A percentile compares a stretch with the other conserved stretches of the same genome.
Conservation (phyloP, 1,140 invertebrate genomes). For the Monomorium pharaonis region DNA sequence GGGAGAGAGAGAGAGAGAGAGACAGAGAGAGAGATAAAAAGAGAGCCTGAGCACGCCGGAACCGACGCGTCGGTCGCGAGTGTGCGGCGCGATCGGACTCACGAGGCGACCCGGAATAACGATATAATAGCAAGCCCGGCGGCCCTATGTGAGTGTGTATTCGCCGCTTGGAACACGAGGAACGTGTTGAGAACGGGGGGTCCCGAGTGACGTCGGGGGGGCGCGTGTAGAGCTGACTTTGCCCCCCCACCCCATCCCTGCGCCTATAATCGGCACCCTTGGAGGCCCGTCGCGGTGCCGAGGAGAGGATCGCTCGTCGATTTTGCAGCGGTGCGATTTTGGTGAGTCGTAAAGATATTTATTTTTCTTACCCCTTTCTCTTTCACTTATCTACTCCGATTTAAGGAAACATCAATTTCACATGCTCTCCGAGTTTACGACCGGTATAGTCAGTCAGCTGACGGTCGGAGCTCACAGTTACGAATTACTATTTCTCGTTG, state of each 20-base stretch:
- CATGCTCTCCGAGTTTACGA: background rate
- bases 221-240: constrained; percentile 74
- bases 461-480: background rate
- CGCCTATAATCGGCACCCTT: constrained; percentile 35
- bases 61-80: constrained; percentile 14
- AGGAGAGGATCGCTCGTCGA: constrained; percentile 50
- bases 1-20: background rate
- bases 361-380: background rate
- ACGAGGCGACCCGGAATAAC: constrained; percentile 48
- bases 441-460: background rate
- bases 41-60: background rate
- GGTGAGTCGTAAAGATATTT: constrained; percentile 67
- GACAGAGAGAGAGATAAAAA: background rate
- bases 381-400: background rate
- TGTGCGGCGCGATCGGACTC: constrained; percentile 19
- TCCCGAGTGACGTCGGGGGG: constrained; percentile 71
- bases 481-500: background rate
- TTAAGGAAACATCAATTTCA: background rate
- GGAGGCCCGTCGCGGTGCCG: constrained; percentile 40
- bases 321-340: constrained; percentile 67
- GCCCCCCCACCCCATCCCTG: constrained; percentile 67
- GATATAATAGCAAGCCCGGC: constrained; percentile 32
- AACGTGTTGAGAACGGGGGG: constrained; percentile 63
- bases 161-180: constrained; percentile 50
- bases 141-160: constrained; percentile 50